Evolutionary conservation across 2,888 invertebrate species (phyloP), one percentile per base, ranked within the genome.

Genomic region (Spicauda simplicius): DNA sequence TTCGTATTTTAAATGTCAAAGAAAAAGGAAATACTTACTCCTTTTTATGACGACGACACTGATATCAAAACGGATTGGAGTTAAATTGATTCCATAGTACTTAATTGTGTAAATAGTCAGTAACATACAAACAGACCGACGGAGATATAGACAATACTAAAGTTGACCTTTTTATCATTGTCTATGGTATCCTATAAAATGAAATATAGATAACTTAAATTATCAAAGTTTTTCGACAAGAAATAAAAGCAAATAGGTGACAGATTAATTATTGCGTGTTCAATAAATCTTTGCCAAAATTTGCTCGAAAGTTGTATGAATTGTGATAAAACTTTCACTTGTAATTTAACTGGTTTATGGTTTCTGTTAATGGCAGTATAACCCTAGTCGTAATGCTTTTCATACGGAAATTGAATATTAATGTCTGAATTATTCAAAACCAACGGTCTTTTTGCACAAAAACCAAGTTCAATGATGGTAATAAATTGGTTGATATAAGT

Each of bases 291-390:
- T 45, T 45, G 45, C 45, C 37, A n/a, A 45, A 45, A n/a, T n/a
- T n/a, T n/a, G 2, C 45, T 45, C 45, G 45, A 45, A 45, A 45
- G 45, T 45, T n/a, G 45, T 45, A 45, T 11, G 45, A 41, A 45
- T 45, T 45, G 45, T 45, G 45, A 45, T 58, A 20, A 55, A 56
- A 60, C 45, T 45, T 45, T 45, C 45, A 45, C 45, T 37, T 45
- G 45, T n/a, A 45, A n/a, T n/a, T n/a, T n/a, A n/a, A 52, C 52
- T 52, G 19, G 52, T 52, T 19, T 52, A 18, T 45, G 37, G 37
- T 45, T 45, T 41, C 41, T 45, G 45, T n/a, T 45, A 45, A 45
- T n/a, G n/a, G 45, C n/a, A 5, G 45, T 45, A 45, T 45, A 45
- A 45, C 45, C 45, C 45, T 45, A 45, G 11, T 5, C 5, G 6